phyloP scores from a whole-genome alignment of 1,140 invertebrate genomes.

The Diorhabda carinulata region DNA sequence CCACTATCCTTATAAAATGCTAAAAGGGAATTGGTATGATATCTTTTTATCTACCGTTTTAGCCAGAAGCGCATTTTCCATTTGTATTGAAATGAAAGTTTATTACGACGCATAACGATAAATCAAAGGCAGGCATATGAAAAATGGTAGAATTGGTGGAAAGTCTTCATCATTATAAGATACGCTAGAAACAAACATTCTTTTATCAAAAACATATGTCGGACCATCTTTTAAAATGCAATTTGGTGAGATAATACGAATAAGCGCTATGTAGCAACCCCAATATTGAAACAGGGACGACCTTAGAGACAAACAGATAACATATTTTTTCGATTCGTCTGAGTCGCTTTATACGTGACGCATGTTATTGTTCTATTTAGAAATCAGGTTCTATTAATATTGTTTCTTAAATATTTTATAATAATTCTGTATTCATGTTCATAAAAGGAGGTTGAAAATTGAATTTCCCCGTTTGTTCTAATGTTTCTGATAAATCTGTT shows the following conservation, averaged over 20 bases:
- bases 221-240: slow-evolving; percentile 44
- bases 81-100: slow-evolving; percentile 6
- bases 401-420: too few relatives aligned
- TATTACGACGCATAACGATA: slow-evolving; percentile 15
- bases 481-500: too few relatives aligned
- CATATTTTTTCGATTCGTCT: too few relatives aligned
- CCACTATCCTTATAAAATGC: too few relatives aligned
- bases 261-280: slow-evolving; percentile 27
- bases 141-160: slow-evolving; percentile 16
- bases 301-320: not conserved
- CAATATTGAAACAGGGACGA: slow-evolving; percentile 23
- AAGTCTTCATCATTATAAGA: slow-evolving; percentile 24
- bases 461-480: too few relatives aligned
- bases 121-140: slow-evolving; percentile 5
- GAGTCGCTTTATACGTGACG: too few relatives aligned
- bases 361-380: too few relatives aligned
- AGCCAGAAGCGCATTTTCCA: not conserved
- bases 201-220: slow-evolving; percentile 46
- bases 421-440: too few relatives aligned
- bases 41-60: not conserved
- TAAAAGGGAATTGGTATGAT: not conserved
- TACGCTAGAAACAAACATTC: slow-evolving; percentile 32
- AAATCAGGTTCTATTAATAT: too few relatives aligned
- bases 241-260: slow-evolving; percentile 44
- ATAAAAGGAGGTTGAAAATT: too few relatives aligned